Evolutionary conservation across 2,888 invertebrate species (phyloP).

Genomic region (Harpagoxenus sublaevis): DNA sequence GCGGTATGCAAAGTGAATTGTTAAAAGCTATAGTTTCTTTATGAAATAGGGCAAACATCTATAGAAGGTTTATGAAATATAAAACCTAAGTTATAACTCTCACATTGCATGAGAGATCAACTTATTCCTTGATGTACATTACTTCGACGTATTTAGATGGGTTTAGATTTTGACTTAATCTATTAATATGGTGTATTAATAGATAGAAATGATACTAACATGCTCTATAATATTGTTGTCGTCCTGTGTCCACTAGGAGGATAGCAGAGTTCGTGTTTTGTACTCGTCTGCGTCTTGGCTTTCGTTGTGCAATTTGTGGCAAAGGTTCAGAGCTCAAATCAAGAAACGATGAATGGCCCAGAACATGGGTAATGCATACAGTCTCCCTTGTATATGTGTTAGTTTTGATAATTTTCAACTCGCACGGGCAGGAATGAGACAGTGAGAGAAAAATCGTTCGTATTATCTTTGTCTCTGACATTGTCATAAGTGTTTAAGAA

Average conservation of each 20-base stretch:
- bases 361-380: conserved; percentile 91
- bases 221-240: conserved; percentile 52
- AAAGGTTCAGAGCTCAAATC: conserved; percentile 76
- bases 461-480: neutral
- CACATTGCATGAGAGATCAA: neutral
- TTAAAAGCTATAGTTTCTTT: conserved; percentile 18
- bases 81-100: neutral
- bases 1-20: neutral
- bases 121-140: neutral
- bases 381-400: neutral
- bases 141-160: too few relatives aligned
- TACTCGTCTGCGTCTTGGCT: conserved; percentile 69
- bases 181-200: neutral
- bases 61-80: neutral
- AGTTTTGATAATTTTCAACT: neutral
- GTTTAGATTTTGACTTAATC: neutral
- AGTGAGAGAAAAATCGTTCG: neutral
- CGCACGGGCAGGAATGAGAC: neutral
- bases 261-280: conserved; percentile 66
- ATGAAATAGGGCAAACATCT: neutral
- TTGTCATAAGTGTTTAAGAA: neutral
- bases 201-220: conserved; percentile 18
- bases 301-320: conserved; percentile 76
- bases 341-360: conserved; percentile 90
- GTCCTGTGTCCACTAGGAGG: conserved; percentile 76